These are phyloP conservation scores for Peromyscus californicus DNA, from an alignment of 2,113 vertebrate species.

Conservation along the genomic window DNA sequence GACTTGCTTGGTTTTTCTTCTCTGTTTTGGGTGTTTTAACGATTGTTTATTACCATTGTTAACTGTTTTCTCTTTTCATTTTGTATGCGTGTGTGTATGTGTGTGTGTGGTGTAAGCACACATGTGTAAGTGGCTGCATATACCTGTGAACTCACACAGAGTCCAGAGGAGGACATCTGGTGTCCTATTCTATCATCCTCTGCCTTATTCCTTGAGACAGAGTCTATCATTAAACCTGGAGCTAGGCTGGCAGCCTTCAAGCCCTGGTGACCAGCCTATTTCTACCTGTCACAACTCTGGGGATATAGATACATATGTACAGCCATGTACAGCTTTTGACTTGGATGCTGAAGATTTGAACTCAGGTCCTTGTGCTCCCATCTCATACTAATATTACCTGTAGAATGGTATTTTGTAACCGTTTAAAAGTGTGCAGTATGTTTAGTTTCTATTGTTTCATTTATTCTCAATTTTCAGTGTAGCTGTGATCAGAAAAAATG, in stretches of 20 bases:
- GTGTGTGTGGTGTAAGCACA: neutral
- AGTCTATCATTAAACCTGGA: neutral
- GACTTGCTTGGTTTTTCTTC: neutral
- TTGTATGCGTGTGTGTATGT: neutral
- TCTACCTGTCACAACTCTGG: neutral
- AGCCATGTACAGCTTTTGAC: neutral
- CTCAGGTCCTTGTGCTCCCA: no score
- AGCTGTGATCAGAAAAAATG: neutral
- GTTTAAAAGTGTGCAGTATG: neutral
- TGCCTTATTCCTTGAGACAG: neutral
- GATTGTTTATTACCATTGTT: neutral
- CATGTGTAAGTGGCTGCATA: neutral
- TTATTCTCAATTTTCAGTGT: slow-evolving; percentile 49
- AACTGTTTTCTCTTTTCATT: neutral
- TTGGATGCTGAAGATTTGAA: neutral
- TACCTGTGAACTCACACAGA: neutral
- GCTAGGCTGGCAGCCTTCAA: neutral
- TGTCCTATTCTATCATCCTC: neutral
- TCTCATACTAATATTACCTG: neutral
- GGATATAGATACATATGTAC: neutral
- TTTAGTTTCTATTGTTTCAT: neutral
- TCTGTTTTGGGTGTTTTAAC: neutral
- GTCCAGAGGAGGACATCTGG: neutral
- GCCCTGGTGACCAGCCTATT: neutral
- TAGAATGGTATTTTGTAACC: neutral